Evolutionary conservation across 2,113 vertebrate species (phyloP), one percentile per base, ranked within the genome.

Genomic region (Mionectes macconnelli): DNA sequence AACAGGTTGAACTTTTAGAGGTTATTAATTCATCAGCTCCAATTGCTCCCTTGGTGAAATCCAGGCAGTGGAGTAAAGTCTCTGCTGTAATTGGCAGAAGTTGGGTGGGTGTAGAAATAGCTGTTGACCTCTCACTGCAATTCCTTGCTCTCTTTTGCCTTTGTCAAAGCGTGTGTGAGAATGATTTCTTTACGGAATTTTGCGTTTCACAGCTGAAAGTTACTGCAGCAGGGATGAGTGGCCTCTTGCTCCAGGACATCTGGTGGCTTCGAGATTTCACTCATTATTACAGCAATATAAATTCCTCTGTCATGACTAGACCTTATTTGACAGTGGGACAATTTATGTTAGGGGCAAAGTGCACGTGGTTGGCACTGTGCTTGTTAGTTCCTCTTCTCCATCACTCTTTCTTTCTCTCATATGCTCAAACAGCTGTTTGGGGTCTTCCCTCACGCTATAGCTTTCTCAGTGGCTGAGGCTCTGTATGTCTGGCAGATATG

Each of bases 401-500:
- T 35, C 25, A 59, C 8, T 55, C 31, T 67, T 66, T 57, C 10
- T 75, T 60, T 92, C 35, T 88, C 37, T 67, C 14, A 24, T 24
- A 31, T 31, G 19, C 14, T 68, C 27, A 52, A 49, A 82, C 23
- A 79, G 4, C 9, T 27, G 75, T 14, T 53, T 11, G 12, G 14
- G 30, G 44, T 10, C 35, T 82, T 82, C 7, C 27, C 13, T 82
- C 8, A 6, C 44, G 35, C 39, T 44, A 27, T 19, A n/a, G 14
- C 12, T 77, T 47, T 35, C 45, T 88, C 53, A 59, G 37, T 4
- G 12, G 12, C 11, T 50, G 56, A 68, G 57, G 12, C 33, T 64
- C 47, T 79, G 47, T 5, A 2, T 35, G 23, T 39, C 30, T 82
- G 79, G 39, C 1, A 3, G 22, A 22, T 15, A 21, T 0, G 2